phyloP scores from a whole-genome alignment of 30 jellyfish, hydroid and myxozoan species.

The Cassiopea andromeda region DNA sequence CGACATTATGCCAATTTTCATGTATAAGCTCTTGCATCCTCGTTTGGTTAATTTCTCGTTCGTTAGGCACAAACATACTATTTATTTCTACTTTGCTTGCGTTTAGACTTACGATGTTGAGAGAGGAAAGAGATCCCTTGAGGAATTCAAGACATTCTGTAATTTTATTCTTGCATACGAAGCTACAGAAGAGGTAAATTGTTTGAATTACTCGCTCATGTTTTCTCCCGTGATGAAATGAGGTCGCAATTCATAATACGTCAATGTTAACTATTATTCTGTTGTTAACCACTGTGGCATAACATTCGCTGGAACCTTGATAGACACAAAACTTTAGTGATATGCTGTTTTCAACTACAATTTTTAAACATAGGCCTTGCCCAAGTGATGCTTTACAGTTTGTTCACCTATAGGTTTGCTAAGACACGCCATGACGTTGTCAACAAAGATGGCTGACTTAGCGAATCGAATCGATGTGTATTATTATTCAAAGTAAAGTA shows the following conservation, averaged over 20 bases:
- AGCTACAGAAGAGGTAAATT: slow-evolving; percentile 70
- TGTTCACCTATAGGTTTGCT: not conserved
- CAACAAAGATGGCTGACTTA: slow-evolving; percentile 49
- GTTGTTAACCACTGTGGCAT: not conserved
- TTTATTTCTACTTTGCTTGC: not conserved
- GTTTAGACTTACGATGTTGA: slow-evolving; percentile 49
- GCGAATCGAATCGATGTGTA: not conserved
- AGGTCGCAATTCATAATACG: slow-evolving; percentile 27
- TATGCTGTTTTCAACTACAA: no score
- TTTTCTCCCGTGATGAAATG: not conserved
- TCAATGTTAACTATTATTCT: slow-evolving; percentile 6
- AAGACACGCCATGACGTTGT: slow-evolving; percentile 53
- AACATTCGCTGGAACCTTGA: not conserved
- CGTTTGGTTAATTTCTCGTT: not conserved
- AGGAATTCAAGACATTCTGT: slow-evolving; percentile 80
- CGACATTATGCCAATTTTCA: not conserved
- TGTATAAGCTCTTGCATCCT: not conserved
- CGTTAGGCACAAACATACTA: not conserved
- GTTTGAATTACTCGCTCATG: no score
- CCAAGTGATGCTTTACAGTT: not conserved
- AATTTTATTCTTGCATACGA: slow-evolving; percentile 79
- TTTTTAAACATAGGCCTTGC: not conserved
- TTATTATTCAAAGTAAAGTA: not conserved
- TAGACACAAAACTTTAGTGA: no score
- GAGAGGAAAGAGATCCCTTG: slow-evolving; percentile 65